Evolutionary conservation across 2,113 vertebrate species (phyloP).

Genomic region (Haliaeetus leucogaster): DNA sequence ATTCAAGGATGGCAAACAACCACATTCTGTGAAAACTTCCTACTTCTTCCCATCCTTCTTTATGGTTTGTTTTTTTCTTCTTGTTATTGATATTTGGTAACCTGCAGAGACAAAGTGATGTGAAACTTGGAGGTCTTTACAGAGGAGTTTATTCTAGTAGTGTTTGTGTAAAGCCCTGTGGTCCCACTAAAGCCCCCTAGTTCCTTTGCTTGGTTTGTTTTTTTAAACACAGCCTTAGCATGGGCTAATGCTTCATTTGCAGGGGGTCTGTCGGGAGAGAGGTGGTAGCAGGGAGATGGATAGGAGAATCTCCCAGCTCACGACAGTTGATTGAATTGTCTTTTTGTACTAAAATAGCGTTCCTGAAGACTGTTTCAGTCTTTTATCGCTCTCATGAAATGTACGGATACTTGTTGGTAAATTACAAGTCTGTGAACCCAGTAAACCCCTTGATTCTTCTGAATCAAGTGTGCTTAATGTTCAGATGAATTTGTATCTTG

Average conservation of each 20-base stretch:
- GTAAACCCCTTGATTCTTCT: background rate
- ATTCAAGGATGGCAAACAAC: background rate
- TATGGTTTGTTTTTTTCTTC: background rate
- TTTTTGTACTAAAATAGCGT: background rate
- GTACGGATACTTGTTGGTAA: background rate
- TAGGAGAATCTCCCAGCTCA: background rate
- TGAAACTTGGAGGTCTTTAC: background rate
- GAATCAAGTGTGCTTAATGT: background rate
- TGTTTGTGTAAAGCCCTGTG: background rate
- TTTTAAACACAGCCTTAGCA: background rate
- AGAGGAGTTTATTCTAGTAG: background rate
- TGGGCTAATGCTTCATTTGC: background rate
- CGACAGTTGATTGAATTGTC: background rate
- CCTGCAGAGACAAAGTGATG: slow-evolving; percentile 23
- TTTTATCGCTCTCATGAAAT: background rate
- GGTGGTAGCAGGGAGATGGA: background rate
- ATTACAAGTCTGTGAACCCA: background rate
- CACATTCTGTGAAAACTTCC: background rate
- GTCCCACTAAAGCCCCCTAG: background rate
- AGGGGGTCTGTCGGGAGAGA: background rate
- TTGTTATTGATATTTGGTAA: slow-evolving; percentile 5
- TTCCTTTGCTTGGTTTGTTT: background rate
- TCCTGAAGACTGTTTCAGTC: background rate
- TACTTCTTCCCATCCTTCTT: background rate
- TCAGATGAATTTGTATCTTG: background rate